Evolutionary conservation across 2,113 vertebrate species (phyloP), one percentile per base, ranked within the genome.

Genomic region (Isichthys henryi): DNA sequence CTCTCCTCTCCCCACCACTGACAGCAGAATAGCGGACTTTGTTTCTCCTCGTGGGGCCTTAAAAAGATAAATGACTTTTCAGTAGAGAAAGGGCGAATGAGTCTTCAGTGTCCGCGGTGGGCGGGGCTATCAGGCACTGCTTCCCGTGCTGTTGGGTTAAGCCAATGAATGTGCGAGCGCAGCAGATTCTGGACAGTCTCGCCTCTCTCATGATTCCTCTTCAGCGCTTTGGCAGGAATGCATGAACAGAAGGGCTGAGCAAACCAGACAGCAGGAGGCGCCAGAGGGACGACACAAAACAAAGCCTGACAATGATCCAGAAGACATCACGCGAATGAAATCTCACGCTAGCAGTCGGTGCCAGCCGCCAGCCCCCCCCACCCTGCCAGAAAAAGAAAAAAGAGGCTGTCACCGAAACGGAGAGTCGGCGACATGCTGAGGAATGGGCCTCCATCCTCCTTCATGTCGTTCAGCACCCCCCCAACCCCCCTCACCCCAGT

Each of bases 61-160:
- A 43, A 80, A 80, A 80, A 80, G 74, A 80, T 80, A 21, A 80
- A 77, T 77, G 74, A 43, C 31, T 77, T 80, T 80, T 80, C 74
- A 17, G 74, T 43, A 43, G 74, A 80, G 17, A 80, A 80, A 17
- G 35, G 4, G n/a, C 74, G 6, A 80, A 80, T 80, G 74, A 43
- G 31, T 19, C 5, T 43, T 80, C 35, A 80, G 74, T 43, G 31
- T 19, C 35, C 15, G 39, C 1, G 1, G 74, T 80, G 74, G 74
- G 74, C 35, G 74, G 31, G 74, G 17, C 74, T 39, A 35, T 43
- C 5, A 0, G 31, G 15, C 17, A 0, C 35, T 19, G 74, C 15
- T 8, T 80, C 74, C 74, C n/a, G 35, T 43, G 35, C 74, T 80
- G 43, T 19, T 39, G 74, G 74, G 4, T 80, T 19, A 80, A 3